These are phyloP conservation scores for Mycetomoellerius zeteki DNA, from an alignment of 1,140 invertebrate species.

Conservation along the genomic window DNA sequence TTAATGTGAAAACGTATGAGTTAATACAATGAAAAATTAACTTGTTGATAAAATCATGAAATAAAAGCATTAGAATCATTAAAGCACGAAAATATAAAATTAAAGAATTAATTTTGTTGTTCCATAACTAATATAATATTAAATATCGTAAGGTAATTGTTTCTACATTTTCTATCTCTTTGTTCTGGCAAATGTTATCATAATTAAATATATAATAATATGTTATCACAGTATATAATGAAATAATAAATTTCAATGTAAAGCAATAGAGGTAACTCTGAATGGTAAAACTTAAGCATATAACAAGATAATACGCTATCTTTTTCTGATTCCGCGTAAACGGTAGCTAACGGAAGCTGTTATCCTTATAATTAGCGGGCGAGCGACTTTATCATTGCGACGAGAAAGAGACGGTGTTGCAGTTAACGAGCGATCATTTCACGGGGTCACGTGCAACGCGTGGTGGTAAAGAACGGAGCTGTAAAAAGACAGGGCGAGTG, in stretches of 20 bases:
- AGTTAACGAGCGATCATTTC: slow-evolving; percentile 80
- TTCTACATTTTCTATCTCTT: background rate
- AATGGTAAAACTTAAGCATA: background rate
- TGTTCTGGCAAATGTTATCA: background rate
- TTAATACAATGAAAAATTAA: background rate
- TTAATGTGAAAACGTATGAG: background rate
- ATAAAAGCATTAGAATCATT: background rate
- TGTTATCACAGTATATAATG: background rate
- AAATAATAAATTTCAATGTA: slow-evolving; percentile 10
- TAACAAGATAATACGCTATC: slow-evolving; percentile 11
- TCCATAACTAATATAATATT: background rate
- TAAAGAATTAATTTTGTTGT: background rate
- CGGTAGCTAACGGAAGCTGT: slow-evolving; percentile 25
- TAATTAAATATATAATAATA: slow-evolving; percentile 24
- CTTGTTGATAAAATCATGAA: background rate
- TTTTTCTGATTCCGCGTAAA: background rate
- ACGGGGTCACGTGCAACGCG: slow-evolving; percentile 60
- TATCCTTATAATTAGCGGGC: slow-evolving; percentile 49
- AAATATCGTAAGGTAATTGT: background rate
- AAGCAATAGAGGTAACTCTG: background rate
- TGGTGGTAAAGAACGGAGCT: background rate
- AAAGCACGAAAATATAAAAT: slow-evolving; percentile 8
- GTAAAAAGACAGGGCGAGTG: slow-evolving; percentile 44
- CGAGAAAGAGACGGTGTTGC: slow-evolving; percentile 57
- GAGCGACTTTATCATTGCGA: slow-evolving; percentile 55